phyloP scores from a whole-genome alignment of 2,113 vertebrate species.

The Hippopotamus amphibius region DNA sequence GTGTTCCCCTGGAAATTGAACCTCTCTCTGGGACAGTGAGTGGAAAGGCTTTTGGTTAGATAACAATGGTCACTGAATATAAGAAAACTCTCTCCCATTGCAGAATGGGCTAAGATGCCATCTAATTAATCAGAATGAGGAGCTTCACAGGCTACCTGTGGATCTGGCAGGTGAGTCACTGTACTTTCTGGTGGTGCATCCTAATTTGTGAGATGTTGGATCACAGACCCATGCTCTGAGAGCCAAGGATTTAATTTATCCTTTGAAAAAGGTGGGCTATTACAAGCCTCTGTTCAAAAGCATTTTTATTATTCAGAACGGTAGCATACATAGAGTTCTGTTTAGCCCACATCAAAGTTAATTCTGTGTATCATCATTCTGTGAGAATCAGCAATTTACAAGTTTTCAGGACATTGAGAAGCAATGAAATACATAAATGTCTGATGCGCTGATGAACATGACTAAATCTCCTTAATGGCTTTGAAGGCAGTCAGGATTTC shows the following conservation, averaged over 20 bases:
- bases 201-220: background rate
- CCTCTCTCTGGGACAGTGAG: background rate
- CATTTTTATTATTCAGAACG: constrained; percentile 7
- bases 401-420: constrained; percentile 63
- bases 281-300: background rate
- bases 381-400: constrained; percentile 48
- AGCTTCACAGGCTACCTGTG: background rate
- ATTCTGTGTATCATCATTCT: constrained; percentile 6
- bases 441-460: constrained; percentile 48
- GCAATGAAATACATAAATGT: constrained; percentile 41
- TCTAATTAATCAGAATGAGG: background rate
- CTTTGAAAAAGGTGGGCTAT: background rate
- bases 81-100: background rate
- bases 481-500: constrained; percentile 57
- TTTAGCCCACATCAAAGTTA: constrained; percentile 1
- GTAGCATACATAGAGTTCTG: background rate
- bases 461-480: constrained; percentile 66
- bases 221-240: background rate
- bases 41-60: background rate
- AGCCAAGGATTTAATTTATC: background rate
- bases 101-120: background rate
- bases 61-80: background rate
- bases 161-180: background rate
- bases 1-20: background rate
- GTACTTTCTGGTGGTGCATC: background rate